Conservation (phyloP, 2,797 vertebrate genomes). For the Micropoecilia bifurca region DNA sequence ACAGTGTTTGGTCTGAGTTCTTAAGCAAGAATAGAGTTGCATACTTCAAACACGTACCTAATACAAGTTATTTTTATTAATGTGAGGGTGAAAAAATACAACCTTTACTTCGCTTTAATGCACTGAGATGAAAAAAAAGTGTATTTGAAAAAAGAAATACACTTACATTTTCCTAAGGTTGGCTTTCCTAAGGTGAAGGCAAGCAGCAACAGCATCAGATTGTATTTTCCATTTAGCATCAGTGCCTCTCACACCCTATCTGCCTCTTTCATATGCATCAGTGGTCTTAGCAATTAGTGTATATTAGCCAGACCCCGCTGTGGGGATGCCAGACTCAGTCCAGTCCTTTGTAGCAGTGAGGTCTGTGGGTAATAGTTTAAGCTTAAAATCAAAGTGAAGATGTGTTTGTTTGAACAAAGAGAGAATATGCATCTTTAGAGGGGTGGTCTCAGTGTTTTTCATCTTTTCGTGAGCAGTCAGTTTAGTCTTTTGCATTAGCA, state of each 20-base stretch:
- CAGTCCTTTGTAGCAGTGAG: slow-evolving; percentile 20
- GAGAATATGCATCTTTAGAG: background rate
- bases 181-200: slow-evolving; percentile 33
- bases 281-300: slow-evolving; percentile 60
- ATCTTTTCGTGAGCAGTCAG: background rate
- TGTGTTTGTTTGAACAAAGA: slow-evolving; percentile 12
- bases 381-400: slow-evolving; percentile 17
- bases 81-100: background rate
- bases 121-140: slow-evolving; percentile 3
- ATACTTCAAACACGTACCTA: background rate
- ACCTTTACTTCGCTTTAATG: background rate
- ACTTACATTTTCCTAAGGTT: background rate
- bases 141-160: background rate
- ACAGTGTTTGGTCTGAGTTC: background rate
- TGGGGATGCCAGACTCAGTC: slow-evolving; percentile 21
- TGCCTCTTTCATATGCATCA: slow-evolving; percentile 55
- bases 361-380: slow-evolving; percentile 31
- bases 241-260: slow-evolving; percentile 26
- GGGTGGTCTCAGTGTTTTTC: background rate
- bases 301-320: slow-evolving; percentile 52
- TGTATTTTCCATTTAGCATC: slow-evolving; percentile 54
- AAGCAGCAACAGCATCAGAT: slow-evolving; percentile 33
- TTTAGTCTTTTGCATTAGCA: background rate
- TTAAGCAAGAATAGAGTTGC: background rate
- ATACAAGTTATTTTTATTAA: background rate